phyloP scores from a whole-genome alignment of 2,113 vertebrate genomes.

The Maccullochella peelii region DNA sequence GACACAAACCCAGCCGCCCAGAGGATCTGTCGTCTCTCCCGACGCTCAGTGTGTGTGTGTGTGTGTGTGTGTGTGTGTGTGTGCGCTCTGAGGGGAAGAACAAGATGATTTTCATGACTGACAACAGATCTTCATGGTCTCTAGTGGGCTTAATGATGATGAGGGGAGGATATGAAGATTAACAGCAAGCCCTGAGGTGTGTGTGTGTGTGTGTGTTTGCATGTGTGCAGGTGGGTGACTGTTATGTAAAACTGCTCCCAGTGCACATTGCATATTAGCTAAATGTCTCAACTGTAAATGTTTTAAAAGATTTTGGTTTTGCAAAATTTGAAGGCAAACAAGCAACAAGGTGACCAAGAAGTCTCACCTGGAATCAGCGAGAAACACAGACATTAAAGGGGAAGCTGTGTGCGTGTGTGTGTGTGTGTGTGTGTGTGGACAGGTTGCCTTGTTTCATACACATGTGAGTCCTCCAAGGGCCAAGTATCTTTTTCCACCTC shows the following conservation, averaged over 20 bases:
- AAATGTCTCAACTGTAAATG: not conserved
- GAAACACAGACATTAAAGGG: not conserved
- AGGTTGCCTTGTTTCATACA: slow-evolving; percentile 10
- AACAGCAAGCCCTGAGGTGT: slow-evolving; percentile 15
- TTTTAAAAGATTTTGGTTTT: not conserved
- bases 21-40: slow-evolving; percentile 9
- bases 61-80: not conserved
- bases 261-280: not conserved
- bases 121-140: slow-evolving; percentile 17
- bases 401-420: not conserved
- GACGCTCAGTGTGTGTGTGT: not conserved
- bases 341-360: not conserved
- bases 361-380: not conserved
- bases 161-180: slow-evolving; percentile 31
- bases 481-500: slow-evolving; percentile 56
- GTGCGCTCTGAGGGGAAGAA: not conserved
- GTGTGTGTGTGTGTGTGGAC: not conserved
- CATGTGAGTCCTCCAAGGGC: slow-evolving; percentile 17
- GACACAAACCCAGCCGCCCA: slow-evolving; percentile 26
- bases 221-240: not conserved
- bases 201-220: not conserved
- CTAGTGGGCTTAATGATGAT: slow-evolving; percentile 25
- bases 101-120: slow-evolving; percentile 17
- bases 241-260: not conserved
- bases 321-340: not conserved